Conservation (phyloP, 2,113 vertebrate species). For the Sebastes schlegelii region DNA sequence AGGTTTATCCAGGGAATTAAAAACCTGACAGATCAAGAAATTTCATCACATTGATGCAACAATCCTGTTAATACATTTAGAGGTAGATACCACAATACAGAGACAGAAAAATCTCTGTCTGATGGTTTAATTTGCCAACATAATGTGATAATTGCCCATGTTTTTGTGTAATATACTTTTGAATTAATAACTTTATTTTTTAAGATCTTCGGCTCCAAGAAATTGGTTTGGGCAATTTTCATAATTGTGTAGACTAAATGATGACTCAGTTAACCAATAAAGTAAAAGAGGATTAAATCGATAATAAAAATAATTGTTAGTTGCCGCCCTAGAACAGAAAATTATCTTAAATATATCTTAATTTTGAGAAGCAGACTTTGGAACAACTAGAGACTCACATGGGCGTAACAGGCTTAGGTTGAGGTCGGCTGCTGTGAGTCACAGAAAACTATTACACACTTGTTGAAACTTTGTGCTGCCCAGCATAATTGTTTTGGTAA, state of each 20-base stretch:
- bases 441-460: constrained; percentile 50
- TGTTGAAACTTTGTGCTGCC: constrained; percentile 37
- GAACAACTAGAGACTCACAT: neutral
- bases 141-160: neutral
- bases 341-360: neutral
- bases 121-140: neutral
- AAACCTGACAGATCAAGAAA: neutral
- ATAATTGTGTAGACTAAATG: neutral
- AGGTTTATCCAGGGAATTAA: neutral
- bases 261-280: neutral
- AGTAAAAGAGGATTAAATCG: neutral
- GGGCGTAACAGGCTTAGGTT: constrained; percentile 46
- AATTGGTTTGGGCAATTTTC: neutral
- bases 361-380: constrained; percentile 6
- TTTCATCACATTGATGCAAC: neutral
- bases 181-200: neutral
- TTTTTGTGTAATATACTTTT: neutral
- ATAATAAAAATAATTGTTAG: neutral
- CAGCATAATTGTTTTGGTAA: constrained; percentile 27
- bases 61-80: neutral
- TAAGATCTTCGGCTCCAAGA: neutral
- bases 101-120: neutral
- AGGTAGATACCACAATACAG: neutral
- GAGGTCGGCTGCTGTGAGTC: constrained; percentile 53
- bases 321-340: neutral